Evolutionary conservation across 2,113 vertebrate genomes (phyloP).

Genomic region (Eonycteris spelaea): DNA sequence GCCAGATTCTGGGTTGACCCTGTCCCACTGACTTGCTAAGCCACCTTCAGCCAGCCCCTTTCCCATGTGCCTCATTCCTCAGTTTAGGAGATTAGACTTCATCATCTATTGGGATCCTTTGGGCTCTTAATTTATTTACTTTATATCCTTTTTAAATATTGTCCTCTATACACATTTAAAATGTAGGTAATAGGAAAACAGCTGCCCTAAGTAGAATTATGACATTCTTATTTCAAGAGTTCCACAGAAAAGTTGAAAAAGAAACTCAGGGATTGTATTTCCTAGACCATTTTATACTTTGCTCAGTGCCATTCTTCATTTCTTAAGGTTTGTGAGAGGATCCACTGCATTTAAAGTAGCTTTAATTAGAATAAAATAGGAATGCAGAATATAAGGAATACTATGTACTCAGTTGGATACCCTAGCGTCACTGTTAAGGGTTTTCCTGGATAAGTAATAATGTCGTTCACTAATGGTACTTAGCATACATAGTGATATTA

Average conservation of each 20-base stretch:
- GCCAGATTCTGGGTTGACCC: not conserved
- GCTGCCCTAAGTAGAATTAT: not conserved
- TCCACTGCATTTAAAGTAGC: not conserved
- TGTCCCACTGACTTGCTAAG: not conserved
- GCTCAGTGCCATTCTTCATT: not conserved
- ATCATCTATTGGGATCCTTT: not conserved
- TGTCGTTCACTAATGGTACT: not conserved
- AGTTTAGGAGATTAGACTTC: not conserved
- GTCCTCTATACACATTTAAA: not conserved
- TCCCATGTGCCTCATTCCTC: not conserved
- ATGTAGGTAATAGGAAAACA: not conserved
- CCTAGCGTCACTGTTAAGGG: not conserved
- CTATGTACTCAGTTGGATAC: not conserved
- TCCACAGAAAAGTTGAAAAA: not conserved
- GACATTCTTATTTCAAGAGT: not conserved
- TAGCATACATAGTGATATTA: constrained; percentile 58
- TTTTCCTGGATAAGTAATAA: constrained; percentile 62
- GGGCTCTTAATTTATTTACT: not conserved
- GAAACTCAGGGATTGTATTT: not conserved
- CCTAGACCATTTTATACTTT: not conserved
- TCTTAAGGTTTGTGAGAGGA: not conserved
- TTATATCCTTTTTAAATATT: not conserved
- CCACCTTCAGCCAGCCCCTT: not conserved
- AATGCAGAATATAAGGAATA: not conserved
- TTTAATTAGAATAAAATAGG: constrained; percentile 36